Base-by-base conservation (phyloP, 2,113 vertebrate species). In the Lutjanus erythropterus region DNA sequence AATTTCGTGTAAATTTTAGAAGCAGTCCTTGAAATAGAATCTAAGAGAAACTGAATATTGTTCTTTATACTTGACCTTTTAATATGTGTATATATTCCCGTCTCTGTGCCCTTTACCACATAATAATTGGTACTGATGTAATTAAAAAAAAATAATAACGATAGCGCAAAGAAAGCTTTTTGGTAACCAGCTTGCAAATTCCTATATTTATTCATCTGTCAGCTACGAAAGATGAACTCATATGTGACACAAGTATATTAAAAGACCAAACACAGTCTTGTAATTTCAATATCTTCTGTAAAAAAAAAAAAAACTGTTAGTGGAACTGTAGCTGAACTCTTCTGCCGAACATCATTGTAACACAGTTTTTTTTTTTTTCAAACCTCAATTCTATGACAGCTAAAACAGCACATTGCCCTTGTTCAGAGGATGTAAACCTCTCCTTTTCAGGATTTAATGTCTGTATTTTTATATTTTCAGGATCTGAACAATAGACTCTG, bases 401-500 rank as follows among this genome's bases (percentile, higher is more conserved):
- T 84, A 69, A 75, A 80, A 37, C 44, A 77, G 42, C 66, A 71
- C 60, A 73, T 53, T 71, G 25, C 50, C 39, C 71, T 66, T 70
- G 53, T 79, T 75, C 47, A 65, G 37, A 64, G 15, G 18, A 78
- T 59, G 56, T 35, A 49, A 62, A 75, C 71, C 50, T 77, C 6
- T 69, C 53, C 15, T 72, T 81, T 67, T 65, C 39, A 71, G 61
- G 64, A 65, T 77, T 80, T 55, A 52, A 65, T 78, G 59, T 67
- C 61, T 71, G 27, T 27, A 71, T 37, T 59, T 52, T 71, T 47
- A 42, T 53, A 53, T 71, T 77, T 88, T 78, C 73, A 71, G 75
- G 76, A 89, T 85, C 88, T 80, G 84, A 92, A 90, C 90, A 93
- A 86, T 86, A 88, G 78, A 89, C 83, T 83, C 69, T 74, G 84